Evolutionary conservation across 2,113 vertebrate genomes (phyloP).

Genomic region (Parus major): DNA sequence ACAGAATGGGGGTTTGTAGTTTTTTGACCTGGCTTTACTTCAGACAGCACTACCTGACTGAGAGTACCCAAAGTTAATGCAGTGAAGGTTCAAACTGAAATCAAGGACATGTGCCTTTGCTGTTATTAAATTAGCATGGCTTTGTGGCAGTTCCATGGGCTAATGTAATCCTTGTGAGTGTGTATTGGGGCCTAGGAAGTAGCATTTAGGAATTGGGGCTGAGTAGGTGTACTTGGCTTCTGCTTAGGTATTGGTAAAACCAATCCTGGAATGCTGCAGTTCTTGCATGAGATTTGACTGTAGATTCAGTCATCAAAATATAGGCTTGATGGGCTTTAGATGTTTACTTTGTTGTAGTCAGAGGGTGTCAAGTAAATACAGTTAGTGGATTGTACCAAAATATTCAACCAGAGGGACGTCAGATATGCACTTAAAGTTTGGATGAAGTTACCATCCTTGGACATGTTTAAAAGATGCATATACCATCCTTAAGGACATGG

Average conservation of each 20-base stretch:
- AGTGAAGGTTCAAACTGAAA: background rate
- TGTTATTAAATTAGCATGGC: background rate
- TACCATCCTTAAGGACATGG: background rate
- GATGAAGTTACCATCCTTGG: background rate
- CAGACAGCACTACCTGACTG: background rate
- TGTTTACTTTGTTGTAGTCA: background rate
- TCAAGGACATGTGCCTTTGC: background rate
- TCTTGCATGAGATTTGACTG: background rate
- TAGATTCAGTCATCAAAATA: background rate
- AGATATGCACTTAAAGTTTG: background rate
- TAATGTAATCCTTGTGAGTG: background rate
- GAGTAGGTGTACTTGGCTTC: background rate
- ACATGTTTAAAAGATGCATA: background rate
- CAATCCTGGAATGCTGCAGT: background rate
- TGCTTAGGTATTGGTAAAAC: background rate
- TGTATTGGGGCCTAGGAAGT: background rate
- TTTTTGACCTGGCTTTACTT: conserved; percentile 37
- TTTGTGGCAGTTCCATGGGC: background rate
- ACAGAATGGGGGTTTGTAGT: conserved; percentile 10
- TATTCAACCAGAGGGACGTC: background rate
- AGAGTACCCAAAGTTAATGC: background rate
- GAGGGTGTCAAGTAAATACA: background rate
- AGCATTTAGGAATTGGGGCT: background rate
- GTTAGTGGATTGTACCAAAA: background rate
- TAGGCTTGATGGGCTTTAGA: background rate